A percentile compares a stretch with the other conserved stretches of the same genome.
Conservation (phyloP, 2,797 vertebrate genomes). For the Xyrichtys novacula region DNA sequence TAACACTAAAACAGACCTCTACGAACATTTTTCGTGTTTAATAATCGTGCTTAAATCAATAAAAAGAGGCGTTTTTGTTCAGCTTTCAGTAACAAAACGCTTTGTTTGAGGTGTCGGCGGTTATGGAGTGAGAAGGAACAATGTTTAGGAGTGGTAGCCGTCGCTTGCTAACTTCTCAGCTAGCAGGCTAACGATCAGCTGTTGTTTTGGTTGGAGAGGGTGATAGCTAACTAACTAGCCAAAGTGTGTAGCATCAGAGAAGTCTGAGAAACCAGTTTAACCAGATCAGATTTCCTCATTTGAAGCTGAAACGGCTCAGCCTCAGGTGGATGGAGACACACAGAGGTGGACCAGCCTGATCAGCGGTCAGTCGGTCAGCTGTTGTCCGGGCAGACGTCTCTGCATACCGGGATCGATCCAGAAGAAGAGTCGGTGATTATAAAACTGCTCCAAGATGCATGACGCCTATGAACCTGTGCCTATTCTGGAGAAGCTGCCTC, state of each 20-base stretch:
- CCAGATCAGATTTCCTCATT: background rate
- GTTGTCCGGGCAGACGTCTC: slow-evolving; percentile 26
- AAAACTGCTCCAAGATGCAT: slow-evolving; percentile 86
- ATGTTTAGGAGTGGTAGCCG: slow-evolving; percentile 25
- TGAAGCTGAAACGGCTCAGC: background rate
- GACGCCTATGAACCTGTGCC: slow-evolving; percentile 96
- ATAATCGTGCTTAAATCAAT: rapidly evolving
- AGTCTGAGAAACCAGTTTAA: background rate
- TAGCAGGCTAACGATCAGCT: slow-evolving; percentile 71
- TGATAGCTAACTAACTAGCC: slow-evolving; percentile 21
- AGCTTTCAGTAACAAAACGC: rapidly evolving
- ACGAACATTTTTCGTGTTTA: rapidly evolving
- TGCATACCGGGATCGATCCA: slow-evolving; percentile 20
- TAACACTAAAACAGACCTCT: background rate
- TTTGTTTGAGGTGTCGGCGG: background rate
- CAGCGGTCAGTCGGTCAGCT: slow-evolving; percentile 46
- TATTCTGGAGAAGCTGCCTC: slow-evolving; percentile 95
- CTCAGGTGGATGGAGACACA: slow-evolving; percentile 54
- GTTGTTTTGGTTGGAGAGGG: slow-evolving; percentile 70
- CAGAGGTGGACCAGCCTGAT: slow-evolving; percentile 20
- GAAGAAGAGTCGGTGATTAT: background rate
- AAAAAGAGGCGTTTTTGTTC: background rate
- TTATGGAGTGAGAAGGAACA: slow-evolving; percentile 7
- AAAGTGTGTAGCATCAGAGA: background rate
- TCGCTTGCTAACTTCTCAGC: slow-evolving; percentile 60